Conservation (phyloP, 2,113 vertebrate species). For the Butastur rufipennis region DNA sequence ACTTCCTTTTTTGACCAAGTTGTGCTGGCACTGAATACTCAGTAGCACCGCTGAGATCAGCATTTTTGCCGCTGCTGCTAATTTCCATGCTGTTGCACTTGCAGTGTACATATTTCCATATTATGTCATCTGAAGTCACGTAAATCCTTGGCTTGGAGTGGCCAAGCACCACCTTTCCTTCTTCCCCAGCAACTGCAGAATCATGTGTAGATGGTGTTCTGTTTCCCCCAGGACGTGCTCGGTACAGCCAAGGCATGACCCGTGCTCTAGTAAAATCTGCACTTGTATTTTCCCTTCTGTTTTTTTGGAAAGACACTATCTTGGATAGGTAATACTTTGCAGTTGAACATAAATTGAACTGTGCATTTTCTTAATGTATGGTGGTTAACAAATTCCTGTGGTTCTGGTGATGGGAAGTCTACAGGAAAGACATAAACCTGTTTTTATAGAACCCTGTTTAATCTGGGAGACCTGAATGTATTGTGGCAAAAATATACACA, state of each 20-base stretch:
- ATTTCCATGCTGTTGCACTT: not conserved
- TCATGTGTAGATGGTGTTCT: rapidly evolving
- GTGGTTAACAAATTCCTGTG: not conserved
- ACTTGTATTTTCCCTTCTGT: not conserved
- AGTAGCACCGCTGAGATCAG: not conserved
- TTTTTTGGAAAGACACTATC: not conserved
- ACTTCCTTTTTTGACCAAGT: conserved; percentile 22
- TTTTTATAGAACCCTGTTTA: conserved; percentile 13
- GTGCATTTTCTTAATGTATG: not conserved
- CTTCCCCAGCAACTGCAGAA: not conserved
- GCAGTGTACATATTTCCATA: not conserved
- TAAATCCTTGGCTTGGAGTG: not conserved
- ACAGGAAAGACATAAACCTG: not conserved
- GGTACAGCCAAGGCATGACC: not conserved
- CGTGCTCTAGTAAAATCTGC: not conserved
- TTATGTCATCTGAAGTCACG: not conserved
- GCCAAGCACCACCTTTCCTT: not conserved
- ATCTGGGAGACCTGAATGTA: conserved; percentile 31
- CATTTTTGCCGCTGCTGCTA: not conserved
- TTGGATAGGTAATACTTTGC: not conserved
- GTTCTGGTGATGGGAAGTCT: not conserved
- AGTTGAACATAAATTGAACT: not conserved
- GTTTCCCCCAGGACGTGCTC: not conserved
- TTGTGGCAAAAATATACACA: conserved; percentile 3
- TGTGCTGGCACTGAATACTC: not conserved